Evolutionary conservation across 2,888 invertebrate genomes (phyloP).

Genomic region (Spilarctia lutea): DNA sequence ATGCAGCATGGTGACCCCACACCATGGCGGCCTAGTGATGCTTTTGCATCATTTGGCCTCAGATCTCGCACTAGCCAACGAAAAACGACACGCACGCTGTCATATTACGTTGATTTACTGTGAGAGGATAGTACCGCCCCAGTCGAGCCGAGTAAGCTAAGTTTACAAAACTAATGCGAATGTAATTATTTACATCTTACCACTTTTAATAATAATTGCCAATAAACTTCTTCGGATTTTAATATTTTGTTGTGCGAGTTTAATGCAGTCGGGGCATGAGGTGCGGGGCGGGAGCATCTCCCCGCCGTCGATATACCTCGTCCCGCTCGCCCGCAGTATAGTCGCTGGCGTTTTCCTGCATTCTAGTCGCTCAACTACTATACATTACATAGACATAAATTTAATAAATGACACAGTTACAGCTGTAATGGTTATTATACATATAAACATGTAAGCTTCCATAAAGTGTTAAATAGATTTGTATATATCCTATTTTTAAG

Average conservation of each 20-base stretch:
- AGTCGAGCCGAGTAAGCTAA: no score
- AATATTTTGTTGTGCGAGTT: slow-evolving; percentile 19
- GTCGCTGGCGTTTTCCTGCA: background rate
- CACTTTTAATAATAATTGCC: slow-evolving; percentile 27
- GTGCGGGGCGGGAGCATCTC: background rate
- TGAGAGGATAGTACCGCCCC: no score
- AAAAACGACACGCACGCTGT: no score
- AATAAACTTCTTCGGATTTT: slow-evolving; percentile 21
- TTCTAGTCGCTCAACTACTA: background rate
- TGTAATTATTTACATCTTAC: background rate
- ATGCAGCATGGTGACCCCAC: no score
- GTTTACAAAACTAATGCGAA: background rate
- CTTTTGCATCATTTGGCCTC: no score
- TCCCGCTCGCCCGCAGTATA: background rate
- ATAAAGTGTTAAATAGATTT: background rate
- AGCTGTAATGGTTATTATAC: background rate
- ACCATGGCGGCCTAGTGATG: no score
- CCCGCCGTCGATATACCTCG: background rate
- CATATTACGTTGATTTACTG: no score
- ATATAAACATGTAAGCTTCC: background rate
- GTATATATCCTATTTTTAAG: slow-evolving; percentile 3
- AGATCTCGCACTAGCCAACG: no score
- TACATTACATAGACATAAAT: background rate
- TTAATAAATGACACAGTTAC: no score
- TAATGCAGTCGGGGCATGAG: background rate